Evolutionary conservation across 2,113 vertebrate species (phyloP), one percentile per base, ranked within the genome.

Genomic region (Melanotaenia duboulayi): DNA sequence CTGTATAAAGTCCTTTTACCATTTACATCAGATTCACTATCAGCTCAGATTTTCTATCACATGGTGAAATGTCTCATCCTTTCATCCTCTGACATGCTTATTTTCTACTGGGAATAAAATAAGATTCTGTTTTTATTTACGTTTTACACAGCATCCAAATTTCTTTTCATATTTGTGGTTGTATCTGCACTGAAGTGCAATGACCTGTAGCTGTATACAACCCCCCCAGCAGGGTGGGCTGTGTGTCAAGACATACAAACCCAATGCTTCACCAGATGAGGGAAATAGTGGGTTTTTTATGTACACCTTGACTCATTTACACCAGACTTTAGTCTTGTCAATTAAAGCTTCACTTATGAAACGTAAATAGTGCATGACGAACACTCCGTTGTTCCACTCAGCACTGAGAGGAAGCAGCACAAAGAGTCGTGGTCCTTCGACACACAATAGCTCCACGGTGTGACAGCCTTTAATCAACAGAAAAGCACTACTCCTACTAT

Each of bases 391-490:
- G 44, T 48, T 7, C 17, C 44, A 4, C 5, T n/a, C 17, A 24
- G 23, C 3, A 2, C 22, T 16, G 11, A 32, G 24, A 19, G 24
- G 25, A n/a, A 4, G 12, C 20, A 8, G 19, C 6, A 51, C 60
- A 76, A 7, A 54, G 8, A 14, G 57, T 46, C n/a, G 10, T n/a
- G 51, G n/a, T 75, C 61, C 49, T 58, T 64, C 65, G 57, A 65
- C 7, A 16, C 19, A 63, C 56, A 71, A 58, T 54, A 52, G 70
- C 79, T 62, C 69, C 62, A 67, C 66, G 64, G 52, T 52, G 48
- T 17, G 55, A 60, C 48, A 60, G 59, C 52, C 76, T 70, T 74
- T 81, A 64, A 89, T 91, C 88, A 88, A 71, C 88, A 85, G n/a
- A 76, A 82, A 86, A 84, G 71, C 69, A 80, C 81, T 85, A 60